phyloP scores from a whole-genome alignment of 2,113 vertebrate genomes.

The Ceyx margarethae region DNA sequence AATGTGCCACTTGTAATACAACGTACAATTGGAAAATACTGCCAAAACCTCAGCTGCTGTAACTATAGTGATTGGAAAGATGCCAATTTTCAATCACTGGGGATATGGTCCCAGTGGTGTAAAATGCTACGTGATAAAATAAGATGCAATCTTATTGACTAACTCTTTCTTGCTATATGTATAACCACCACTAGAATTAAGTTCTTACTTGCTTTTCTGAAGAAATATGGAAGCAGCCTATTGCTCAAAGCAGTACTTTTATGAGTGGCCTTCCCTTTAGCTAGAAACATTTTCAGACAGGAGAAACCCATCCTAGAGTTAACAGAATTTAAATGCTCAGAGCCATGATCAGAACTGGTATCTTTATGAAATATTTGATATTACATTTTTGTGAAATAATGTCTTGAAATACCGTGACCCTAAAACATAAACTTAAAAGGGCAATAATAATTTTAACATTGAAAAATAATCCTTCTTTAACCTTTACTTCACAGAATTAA shows the following conservation, averaged over 20 bases:
- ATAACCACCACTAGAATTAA: background rate
- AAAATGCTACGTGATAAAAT: background rate
- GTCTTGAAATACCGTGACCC: background rate
- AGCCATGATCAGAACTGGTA: background rate
- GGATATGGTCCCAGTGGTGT: background rate
- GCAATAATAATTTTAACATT: background rate
- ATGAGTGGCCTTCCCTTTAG: background rate
- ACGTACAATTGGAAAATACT: background rate
- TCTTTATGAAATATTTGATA: background rate
- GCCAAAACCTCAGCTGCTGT: constrained; percentile 18
- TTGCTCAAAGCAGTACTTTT: background rate
- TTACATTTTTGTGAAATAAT: background rate
- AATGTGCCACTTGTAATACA: background rate
- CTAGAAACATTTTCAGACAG: background rate
- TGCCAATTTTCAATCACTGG: background rate
- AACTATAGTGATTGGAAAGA: background rate
- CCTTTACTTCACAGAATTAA: background rate
- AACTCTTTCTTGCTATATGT: background rate
- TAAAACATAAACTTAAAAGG: background rate
- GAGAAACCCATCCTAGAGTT: background rate
- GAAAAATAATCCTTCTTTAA: background rate
- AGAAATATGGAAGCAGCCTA: background rate
- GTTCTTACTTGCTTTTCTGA: background rate
- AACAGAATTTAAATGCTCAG: background rate
- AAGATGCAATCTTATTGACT: background rate